A percentile compares a stretch with the other conserved stretches of the same genome.
These are phyloP conservation scores for Phymastichus coffea DNA, from an alignment of 1,140 invertebrate genomes.

Conservation along the genomic window DNA sequence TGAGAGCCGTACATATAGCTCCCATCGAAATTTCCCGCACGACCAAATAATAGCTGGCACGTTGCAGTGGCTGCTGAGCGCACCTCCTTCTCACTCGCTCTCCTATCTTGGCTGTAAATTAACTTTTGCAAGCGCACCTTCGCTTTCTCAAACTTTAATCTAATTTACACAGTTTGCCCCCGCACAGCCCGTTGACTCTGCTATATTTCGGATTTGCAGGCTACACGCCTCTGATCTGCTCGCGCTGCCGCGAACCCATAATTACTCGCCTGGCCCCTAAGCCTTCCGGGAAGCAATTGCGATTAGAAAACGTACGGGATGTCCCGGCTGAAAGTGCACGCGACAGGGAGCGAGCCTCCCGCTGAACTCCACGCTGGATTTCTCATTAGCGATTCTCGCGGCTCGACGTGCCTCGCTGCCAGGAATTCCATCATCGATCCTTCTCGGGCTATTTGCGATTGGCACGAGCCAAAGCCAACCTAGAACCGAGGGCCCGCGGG, in stretches of 20 bases:
- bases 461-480: too few species aligned
- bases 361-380: constrained; percentile 10
- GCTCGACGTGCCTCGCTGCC: not conserved
- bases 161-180: constrained; percentile 7
- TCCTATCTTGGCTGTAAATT: constrained; percentile 10
- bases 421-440: constrained; percentile 19
- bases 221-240: not conserved
- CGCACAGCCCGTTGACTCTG: not conserved
- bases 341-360: not conserved
- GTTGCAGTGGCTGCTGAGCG: not conserved
- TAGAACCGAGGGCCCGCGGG: too few species aligned
- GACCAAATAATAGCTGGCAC: not conserved
- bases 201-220: not conserved
- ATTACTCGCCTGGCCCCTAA: too few species aligned
- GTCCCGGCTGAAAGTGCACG: too few species aligned
- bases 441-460: not conserved
- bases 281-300: too few species aligned
- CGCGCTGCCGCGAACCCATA: too few species aligned
- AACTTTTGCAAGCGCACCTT: not conserved
- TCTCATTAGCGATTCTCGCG: constrained; percentile 16
- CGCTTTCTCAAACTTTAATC: too few species aligned
- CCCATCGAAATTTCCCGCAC: constrained; percentile 6
- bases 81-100: too few species aligned
- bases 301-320: too few species aligned
- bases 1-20: too few species aligned